Conservation (phyloP, 2,113 vertebrate genomes). For the Galeopterus variegatus region DNA sequence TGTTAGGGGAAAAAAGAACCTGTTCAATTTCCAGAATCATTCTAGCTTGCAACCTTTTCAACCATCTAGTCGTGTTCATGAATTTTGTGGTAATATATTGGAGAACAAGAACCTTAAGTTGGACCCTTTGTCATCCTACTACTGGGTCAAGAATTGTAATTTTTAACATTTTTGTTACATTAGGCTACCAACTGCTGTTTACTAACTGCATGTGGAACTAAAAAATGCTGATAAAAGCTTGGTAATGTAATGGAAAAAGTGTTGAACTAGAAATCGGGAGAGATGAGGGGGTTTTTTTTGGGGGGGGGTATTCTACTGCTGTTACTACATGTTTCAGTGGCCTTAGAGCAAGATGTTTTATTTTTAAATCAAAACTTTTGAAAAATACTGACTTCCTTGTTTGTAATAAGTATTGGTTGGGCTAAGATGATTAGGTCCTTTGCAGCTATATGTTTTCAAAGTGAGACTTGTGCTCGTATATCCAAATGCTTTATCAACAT, state of each 20-base stretch:
- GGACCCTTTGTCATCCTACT: neutral
- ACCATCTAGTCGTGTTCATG: neutral
- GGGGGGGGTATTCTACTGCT: neutral
- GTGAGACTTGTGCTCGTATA: neutral
- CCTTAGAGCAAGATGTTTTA: neutral
- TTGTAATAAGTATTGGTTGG: neutral
- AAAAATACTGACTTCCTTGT: neutral
- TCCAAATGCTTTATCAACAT: conserved; percentile 7
- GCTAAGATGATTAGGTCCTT: neutral
- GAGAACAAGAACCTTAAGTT: neutral
- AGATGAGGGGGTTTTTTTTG: neutral
- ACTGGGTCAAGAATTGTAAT: neutral
- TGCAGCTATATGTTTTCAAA: neutral
- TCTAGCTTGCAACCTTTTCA: neutral
- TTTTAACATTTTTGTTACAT: conserved; percentile 39
- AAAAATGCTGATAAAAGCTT: neutral
- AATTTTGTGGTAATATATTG: neutral
- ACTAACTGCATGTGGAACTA: neutral
- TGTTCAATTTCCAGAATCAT: neutral
- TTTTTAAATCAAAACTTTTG: conserved; percentile 7
- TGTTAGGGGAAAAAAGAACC: neutral
- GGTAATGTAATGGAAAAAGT: neutral
- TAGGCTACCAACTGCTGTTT: conserved; percentile 25
- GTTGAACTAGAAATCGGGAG: neutral
- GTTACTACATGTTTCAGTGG: neutral